phyloP scores from a whole-genome alignment of 37 sponge, comb jelly and placozoan genomes.

The Cliona cf. orientalis region DNA sequence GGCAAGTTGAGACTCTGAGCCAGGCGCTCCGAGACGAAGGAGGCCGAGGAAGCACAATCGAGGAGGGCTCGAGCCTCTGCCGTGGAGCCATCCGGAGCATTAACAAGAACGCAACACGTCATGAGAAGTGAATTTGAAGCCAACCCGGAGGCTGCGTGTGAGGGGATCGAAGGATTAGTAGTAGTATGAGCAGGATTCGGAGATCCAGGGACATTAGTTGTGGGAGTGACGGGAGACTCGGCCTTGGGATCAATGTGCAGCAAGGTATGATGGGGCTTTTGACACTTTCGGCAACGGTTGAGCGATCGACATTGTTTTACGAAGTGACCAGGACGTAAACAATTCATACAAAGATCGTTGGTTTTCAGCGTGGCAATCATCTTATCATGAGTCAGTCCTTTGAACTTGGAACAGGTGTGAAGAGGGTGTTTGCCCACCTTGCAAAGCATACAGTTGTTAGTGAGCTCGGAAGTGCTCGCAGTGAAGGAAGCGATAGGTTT shows the following conservation, averaged over 20 bases:
- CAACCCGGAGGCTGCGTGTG: too few species aligned
- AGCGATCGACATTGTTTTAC: conserved; percentile 1
- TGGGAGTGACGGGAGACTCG: neutral
- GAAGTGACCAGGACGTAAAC: conserved; percentile 25
- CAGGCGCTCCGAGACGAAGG: conserved; percentile 22
- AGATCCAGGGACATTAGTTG: too few species aligned
- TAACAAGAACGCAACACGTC: too few species aligned
- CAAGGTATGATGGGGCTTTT: too few species aligned
- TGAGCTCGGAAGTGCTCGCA: neutral
- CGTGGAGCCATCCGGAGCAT: conserved; percentile 4
- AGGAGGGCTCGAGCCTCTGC: conserved; percentile 29
- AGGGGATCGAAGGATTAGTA: too few species aligned
- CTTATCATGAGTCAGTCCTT: conserved; percentile 20
- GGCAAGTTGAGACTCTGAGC: neutral
- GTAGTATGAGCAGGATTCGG: too few species aligned
- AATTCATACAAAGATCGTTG: conserved; percentile 23
- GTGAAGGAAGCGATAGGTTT: conserved; percentile 10
- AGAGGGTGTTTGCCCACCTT: conserved; percentile 11
- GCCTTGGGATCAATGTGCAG: too few species aligned
- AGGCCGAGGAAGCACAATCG: conserved; percentile 8
- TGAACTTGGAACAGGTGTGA: conserved; percentile 15
- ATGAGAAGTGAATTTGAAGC: too few species aligned
- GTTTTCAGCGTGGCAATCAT: conserved; percentile 8
- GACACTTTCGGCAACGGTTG: neutral
- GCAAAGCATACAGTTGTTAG: conserved; percentile 14